These are phyloP conservation scores for Oligia fasciuncula DNA, from an alignment of 2,888 invertebrate species.

Conservation along the genomic window DNA sequence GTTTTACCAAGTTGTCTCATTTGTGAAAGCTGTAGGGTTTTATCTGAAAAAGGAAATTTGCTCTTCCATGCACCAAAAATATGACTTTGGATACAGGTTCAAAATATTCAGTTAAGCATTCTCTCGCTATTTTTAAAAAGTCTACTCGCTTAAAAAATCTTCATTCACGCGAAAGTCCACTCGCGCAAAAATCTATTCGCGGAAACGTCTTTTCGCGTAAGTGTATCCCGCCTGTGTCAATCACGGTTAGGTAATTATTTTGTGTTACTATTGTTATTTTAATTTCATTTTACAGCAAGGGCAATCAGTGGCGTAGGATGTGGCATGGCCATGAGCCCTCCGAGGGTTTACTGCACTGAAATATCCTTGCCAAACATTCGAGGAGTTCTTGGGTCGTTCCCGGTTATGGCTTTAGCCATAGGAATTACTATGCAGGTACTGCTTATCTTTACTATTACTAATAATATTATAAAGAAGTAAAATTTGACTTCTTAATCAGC, in stretches of 20 bases:
- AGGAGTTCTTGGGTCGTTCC: constrained; percentile 91
- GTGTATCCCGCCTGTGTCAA: not conserved
- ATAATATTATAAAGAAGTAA: too few species aligned
- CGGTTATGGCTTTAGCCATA: constrained; percentile 91
- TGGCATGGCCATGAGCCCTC: constrained; percentile 91
- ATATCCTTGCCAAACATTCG: constrained; percentile 92
- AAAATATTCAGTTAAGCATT: not conserved
- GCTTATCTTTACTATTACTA: too few species aligned
- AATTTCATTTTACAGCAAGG: constrained; percentile 75
- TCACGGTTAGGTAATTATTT: not conserved
- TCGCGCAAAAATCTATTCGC: not conserved
- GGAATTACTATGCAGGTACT: constrained; percentile 89
- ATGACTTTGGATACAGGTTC: not conserved
- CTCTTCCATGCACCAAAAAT: not conserved
- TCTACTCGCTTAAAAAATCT: too few species aligned
- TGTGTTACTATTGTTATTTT: not conserved
- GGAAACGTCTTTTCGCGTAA: too few species aligned
- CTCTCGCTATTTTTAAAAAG: not conserved
- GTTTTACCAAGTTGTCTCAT: too few species aligned
- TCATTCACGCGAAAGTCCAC: not conserved
- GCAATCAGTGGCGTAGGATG: constrained; percentile 91
- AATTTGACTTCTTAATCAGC: too few species aligned
- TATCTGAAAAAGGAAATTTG: too few species aligned
- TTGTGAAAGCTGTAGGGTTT: too few species aligned
- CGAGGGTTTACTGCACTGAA: constrained; percentile 91